Base-by-base conservation (phyloP, 2,797 vertebrate species). In the Eleutherodactylus coqui region DNA sequence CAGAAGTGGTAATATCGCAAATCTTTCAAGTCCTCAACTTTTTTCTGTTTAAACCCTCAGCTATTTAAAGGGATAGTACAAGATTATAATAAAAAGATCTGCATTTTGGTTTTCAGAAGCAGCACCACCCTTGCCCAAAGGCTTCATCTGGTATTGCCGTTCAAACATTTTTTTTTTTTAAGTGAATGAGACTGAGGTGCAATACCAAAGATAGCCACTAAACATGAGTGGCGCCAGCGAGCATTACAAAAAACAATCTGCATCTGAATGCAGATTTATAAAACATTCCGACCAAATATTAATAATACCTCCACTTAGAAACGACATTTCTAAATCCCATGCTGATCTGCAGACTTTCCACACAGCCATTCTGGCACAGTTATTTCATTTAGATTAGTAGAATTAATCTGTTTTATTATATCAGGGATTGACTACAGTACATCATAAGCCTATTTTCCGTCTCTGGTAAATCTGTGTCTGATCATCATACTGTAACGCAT, bases 401-500 rank as follows among this genome's bases (percentile, higher is more conserved):
- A 53, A 77, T 58, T 38, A 55, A 58, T 77, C 75, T 55, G 75
- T 77, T 32, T 55, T 55, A 53, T 82, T n/a, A 24, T 36, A 53
- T 72, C 47, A 29, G 21, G 49, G 79, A 51, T 67, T 81, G 34
- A 82, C 47, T 41, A 27, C 47, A 38, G 19, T 82, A 73, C 70
- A 73, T 73, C 38, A 49, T 82, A 82, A 55, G 36, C 36, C 81
- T 21, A 24, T 83, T 72, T 73, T 47, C 27, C 5, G 29, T 76
- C 27, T 62, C 38, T 24, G 43, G 21, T 75, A 34, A 47, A 58
- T 58, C 70, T 62, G 51, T 49, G 41, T 75, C 82, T 62, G 82
- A 75, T 84, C 70, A 75, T 62, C 27, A 64, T 49, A 75, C 70
- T 84, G 82, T 10, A 84, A 34, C 29, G 36, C 53, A 32, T 75